Evolutionary conservation across 2,888 invertebrate species (phyloP), one percentile per base, ranked within the genome.

Genomic region (Villa cingulata): DNA sequence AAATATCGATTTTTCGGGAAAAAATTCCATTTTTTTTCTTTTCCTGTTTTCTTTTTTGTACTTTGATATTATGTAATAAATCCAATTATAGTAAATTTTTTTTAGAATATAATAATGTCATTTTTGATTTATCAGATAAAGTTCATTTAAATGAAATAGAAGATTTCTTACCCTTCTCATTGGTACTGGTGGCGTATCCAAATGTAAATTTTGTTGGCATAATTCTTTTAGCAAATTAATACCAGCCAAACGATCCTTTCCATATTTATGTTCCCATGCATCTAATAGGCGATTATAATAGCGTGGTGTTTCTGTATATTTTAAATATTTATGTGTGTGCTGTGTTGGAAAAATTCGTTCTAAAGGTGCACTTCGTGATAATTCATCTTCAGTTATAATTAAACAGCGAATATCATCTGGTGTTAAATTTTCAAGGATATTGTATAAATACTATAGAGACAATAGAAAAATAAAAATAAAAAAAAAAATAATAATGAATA

Each of bases 271-370:
- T 67, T 94, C 90, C 94, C 94, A 96, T 6, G 91, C 90, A 66
- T 94, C 89, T 59, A 94, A 76, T 51, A 96, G 73, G 51, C 89
- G 76, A 68, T 95, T 94, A 66, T 94, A 92, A 70, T 96, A 96
- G 15, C 91, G 73, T 1, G 86, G 81, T 3, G 78, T 78, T 55
- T 90, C 83, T 60, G 94, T 81, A 68, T 77, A 94, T 46, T 77
- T 73, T 49, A 91, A 76, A 70, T 92, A 96, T 51, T 76, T 74
- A 68, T 86, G 75, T 0, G 88, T 80, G 37, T 74, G 69, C 0
- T 71, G 60, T 1, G 86, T 84, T 1, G 95, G 96, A 65, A 94
- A 95, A 53, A 95, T 81, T 27, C 87, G 77, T 65, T 87, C 82
- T 66, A 94, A 84, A 37, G 68, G 68, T 18, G 70, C 69, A 55